These are phyloP conservation scores for Thaumatotibia leucotreta DNA, from an alignment of 1,140 invertebrate genomes.

Conservation along the genomic window DNA sequence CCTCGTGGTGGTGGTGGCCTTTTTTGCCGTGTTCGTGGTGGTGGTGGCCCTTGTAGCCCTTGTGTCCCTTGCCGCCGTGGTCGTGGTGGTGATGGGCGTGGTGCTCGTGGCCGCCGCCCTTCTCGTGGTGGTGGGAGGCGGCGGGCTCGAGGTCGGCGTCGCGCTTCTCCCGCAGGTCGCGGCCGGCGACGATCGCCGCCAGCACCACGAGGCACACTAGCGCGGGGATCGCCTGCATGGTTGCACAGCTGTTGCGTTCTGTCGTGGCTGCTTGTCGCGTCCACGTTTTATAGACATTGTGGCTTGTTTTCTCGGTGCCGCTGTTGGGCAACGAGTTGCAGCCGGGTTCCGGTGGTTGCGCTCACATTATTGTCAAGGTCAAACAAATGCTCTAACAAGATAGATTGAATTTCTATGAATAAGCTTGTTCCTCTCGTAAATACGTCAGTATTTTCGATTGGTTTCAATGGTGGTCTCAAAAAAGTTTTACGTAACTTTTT, in stretches of 20 bases:
- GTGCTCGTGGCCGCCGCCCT: slow-evolving; percentile 71
- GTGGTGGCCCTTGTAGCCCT: slow-evolving; percentile 79
- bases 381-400: slow-evolving; percentile 18
- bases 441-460: no score
- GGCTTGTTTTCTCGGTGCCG: slow-evolving; percentile 43
- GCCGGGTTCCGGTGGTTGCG: slow-evolving; percentile 29
- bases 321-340: slow-evolving; percentile 52
- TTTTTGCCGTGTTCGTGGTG: slow-evolving; percentile 83
- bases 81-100: slow-evolving; percentile 67
- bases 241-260: slow-evolving; percentile 32
- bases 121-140: slow-evolving; percentile 52
- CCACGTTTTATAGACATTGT: slow-evolving; percentile 59
- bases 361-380: slow-evolving; percentile 48
- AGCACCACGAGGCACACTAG: slow-evolving; percentile 42
- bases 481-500: no score
- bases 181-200: slow-evolving; percentile 31
- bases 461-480: no score
- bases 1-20: slow-evolving; percentile 84
- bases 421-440: no score
- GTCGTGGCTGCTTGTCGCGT: slow-evolving; percentile 34
- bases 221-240: slow-evolving; percentile 44
- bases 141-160: slow-evolving; percentile 52
- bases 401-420: background rate
- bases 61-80: slow-evolving; percentile 72
- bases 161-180: slow-evolving; percentile 45